Evolutionary conservation across 1,140 invertebrate species (phyloP), one percentile per base, ranked within the genome.

Genomic region (Diuraphis noxia): DNA sequence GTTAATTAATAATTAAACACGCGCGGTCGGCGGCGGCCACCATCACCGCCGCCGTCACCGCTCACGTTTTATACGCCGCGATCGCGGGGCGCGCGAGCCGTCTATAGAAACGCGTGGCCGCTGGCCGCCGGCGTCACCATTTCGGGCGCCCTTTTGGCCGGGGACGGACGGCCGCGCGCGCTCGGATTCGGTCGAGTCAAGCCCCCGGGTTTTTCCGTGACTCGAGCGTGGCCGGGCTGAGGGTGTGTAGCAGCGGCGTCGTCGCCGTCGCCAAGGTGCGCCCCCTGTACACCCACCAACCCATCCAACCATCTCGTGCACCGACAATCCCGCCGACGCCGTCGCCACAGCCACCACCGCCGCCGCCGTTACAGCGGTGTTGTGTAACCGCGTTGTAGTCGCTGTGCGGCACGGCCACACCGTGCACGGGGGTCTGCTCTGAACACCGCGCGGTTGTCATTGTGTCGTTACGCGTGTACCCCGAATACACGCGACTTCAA

Each of bases 301-400:
- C 56, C 56, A 1, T 30, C 56, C 56, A 17, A n/a, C 56, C 56
- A 63, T 63, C 56, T 63, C 56, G 30, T n/a, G 56, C 30, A 63
- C 79, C 79, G 79, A 38, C 79, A 21, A 38, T 81, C 79, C 56
- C 56, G 56, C 56, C 30, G 56, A 63, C 56, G 56, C 56, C 79
- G 34, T 38, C 40, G 40, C 40, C 38, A 38, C 81, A n/a, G 25
- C 40, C 13, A 25, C 82, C 81, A 25, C 25, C 81, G 81, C 38
- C 82, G 82, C 40, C 41, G 17, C 40, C 41, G 41, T 21, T 41
- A 40, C 30, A 43, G 82, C 82, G 82, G 40, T n/a, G 82, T 85
- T n/a, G 82, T 43, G 82, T 84, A 30, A 84, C 82, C 82, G 82
- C 82, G 82, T 84, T 43, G 79, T 43, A 85, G 82, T 85, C 82